Conservation (phyloP, 2,113 vertebrate species). For the Meriones unguiculatus region DNA sequence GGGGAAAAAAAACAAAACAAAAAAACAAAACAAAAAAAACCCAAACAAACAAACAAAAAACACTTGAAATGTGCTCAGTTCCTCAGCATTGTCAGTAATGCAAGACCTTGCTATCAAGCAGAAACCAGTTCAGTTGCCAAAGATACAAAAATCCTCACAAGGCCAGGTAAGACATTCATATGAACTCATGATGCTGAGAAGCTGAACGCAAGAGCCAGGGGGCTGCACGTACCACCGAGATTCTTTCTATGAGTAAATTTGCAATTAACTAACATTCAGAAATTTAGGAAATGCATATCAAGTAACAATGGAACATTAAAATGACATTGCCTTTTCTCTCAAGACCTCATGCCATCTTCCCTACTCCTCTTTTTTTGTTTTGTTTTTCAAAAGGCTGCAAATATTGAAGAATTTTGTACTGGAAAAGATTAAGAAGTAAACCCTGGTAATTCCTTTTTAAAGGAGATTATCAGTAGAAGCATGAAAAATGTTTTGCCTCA, state of each 20-base stretch:
- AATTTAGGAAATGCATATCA: slow-evolving; percentile 13
- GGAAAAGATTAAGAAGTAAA: not conserved
- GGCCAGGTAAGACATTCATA: not conserved
- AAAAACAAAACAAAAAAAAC: too few species aligned
- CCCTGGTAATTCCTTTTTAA: not conserved
- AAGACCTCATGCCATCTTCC: not conserved
- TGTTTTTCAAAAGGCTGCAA: not conserved
- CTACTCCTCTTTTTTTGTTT: not conserved
- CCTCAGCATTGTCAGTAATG: not conserved
- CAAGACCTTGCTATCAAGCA: not conserved
- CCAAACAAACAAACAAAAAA: not conserved
- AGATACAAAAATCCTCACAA: not conserved
- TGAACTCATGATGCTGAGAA: not conserved
- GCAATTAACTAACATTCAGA: slow-evolving; percentile 23
- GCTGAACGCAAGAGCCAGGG: not conserved
- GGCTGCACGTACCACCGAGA: not conserved
- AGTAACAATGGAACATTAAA: not conserved
- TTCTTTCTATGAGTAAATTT: not conserved
- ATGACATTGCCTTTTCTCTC: not conserved
- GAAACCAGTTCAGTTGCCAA: slow-evolving; percentile 21
- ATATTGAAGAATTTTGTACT: slow-evolving; percentile 17
- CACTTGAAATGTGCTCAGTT: slow-evolving; percentile 5
- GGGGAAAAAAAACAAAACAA: too few species aligned
- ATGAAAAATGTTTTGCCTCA: slow-evolving; percentile 11
- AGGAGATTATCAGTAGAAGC: not conserved